Evolutionary conservation across 64 coral and sea anemone genomes (phyloP), one percentile per base, ranked within the genome.

Genomic region (Dendrophyllia cribrosa): DNA sequence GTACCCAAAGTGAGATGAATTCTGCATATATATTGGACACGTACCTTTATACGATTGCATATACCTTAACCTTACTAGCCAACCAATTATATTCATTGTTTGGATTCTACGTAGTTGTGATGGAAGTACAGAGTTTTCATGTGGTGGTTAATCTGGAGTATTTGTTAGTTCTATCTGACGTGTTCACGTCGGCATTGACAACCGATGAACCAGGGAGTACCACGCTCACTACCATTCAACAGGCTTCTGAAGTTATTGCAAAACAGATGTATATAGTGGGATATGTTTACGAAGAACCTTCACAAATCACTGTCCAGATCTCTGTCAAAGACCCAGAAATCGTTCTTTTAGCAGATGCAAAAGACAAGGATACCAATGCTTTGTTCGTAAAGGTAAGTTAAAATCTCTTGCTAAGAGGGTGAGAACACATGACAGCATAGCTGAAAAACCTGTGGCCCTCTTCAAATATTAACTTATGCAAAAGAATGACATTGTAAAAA

Each of bases 321-420:
- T 17, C 58, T 16, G 72, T 99, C 4, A 92, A 90, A 58, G 88
- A 96, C 23, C 97, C 97, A 12, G 97, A 99, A 56, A 96, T 99
- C 46, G 88, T 95, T 34, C 59, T 98, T 23, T 64, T 98, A 24
- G 97, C 97, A 34, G 97, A 98, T 96, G 97, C 91, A 58, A 96
- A 84, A 49, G 94, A 98, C 77, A 98, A 98, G 53, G 83, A 82
- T 43, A 98, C 97, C 8, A 88, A 98, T 89, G 97, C 97, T 21
- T 60, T 98, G 60, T 91, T 98, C 61, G 74, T 98, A 19, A 95
- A 98, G 91, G 96, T 98, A 61, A 76, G 87, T 72, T 16, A 47
- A 49, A 34, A 16, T 23, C 66, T 68, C 34, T 56, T 34, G 34
- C 34, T 34, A 34, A 34, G 34, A 34, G 34, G 34, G 34, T 34